A percentile compares a stretch with the other conserved stretches of the same genome.
These are phyloP conservation scores for Hyles vespertilio DNA, from an alignment of 1,140 invertebrate genomes.

Conservation along the genomic window DNA sequence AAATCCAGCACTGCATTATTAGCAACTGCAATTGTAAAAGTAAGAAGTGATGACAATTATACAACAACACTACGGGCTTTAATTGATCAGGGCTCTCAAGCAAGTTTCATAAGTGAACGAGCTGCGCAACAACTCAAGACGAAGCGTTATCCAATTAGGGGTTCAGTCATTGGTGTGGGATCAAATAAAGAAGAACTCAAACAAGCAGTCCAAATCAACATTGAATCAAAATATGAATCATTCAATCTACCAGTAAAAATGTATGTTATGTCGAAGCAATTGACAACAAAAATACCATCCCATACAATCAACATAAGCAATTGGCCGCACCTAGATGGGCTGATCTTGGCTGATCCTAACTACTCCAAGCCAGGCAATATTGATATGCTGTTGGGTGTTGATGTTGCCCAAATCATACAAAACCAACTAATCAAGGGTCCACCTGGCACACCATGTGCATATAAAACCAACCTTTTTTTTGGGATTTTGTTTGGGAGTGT, in stretches of 20 bases:
- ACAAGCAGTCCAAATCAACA: constrained; percentile 17
- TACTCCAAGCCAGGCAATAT: constrained; percentile 24
- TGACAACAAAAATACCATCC: constrained; percentile 34
- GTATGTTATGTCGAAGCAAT: constrained; percentile 26
- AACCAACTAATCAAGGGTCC: constrained; percentile 28
- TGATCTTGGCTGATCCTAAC: constrained; percentile 31
- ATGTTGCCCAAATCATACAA: constrained; percentile 29
- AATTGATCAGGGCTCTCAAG: constrained; percentile 25
- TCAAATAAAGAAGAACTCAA: constrained; percentile 18
- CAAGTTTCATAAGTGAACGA: constrained; percentile 18
- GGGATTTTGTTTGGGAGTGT: constrained; percentile 40
- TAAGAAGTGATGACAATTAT: constrained; percentile 11
- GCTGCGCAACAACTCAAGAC: constrained; percentile 15
- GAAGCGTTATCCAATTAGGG: constrained; percentile 10
- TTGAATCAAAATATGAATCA: constrained; percentile 21
- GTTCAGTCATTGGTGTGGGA: constrained; percentile 16
- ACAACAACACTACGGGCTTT: constrained; percentile 15
- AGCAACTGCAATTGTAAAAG: constrained; percentile 21
- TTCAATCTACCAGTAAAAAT: constrained; percentile 21
- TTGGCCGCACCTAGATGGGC: constrained; percentile 28
- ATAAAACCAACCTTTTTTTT: constrained; percentile 36
- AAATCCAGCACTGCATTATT: constrained; percentile 15
- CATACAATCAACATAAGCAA: constrained; percentile 16
- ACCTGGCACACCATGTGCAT: constrained; percentile 29
- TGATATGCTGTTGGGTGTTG: constrained; percentile 33